phyloP scores from a whole-genome alignment of 1,140 invertebrate species.

The Contarinia nasturtii region DNA sequence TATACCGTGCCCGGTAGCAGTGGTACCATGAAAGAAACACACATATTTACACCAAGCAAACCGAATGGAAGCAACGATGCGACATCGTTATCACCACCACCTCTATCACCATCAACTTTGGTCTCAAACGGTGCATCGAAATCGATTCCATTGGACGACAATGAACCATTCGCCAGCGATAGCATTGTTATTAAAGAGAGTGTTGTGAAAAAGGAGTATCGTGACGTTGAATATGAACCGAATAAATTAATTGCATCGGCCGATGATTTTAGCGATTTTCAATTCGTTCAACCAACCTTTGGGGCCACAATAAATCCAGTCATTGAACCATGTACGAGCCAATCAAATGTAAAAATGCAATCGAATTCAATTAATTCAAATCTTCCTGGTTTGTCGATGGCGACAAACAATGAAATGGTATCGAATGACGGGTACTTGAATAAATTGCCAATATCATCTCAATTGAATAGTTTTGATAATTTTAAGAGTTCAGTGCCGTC shows the following conservation, averaged over 20 bases:
- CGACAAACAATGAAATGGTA: not conserved
- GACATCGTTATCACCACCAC: not conserved
- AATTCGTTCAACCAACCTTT: constrained; percentile 12
- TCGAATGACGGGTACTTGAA: not conserved
- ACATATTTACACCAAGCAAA: constrained; percentile 18
- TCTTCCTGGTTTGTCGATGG: not conserved
- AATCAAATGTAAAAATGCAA: not conserved
- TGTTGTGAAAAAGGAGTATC: constrained; percentile 22
- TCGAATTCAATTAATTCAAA: not conserved
- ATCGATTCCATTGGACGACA: constrained; percentile 11
- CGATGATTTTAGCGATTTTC: constrained; percentile 22
- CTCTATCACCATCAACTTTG: not conserved
- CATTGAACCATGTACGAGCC: not conserved
- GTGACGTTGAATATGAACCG: constrained; percentile 23
- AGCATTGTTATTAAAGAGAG: constrained; percentile 20
- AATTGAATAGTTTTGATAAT: no score
- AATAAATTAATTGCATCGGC: constrained; percentile 8
- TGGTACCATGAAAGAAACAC: constrained; percentile 17
- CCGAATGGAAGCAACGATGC: not conserved
- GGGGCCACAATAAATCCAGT: not conserved
- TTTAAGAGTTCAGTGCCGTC: no score
- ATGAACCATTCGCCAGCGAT: constrained; percentile 20
- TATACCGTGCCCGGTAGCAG: constrained; percentile 11
- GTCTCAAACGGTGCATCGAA: constrained; percentile 8
- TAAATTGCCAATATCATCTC: not conserved